Evolutionary conservation across 2,113 vertebrate genomes (phyloP).

Genomic region (Balaenoptera acutorostrata): DNA sequence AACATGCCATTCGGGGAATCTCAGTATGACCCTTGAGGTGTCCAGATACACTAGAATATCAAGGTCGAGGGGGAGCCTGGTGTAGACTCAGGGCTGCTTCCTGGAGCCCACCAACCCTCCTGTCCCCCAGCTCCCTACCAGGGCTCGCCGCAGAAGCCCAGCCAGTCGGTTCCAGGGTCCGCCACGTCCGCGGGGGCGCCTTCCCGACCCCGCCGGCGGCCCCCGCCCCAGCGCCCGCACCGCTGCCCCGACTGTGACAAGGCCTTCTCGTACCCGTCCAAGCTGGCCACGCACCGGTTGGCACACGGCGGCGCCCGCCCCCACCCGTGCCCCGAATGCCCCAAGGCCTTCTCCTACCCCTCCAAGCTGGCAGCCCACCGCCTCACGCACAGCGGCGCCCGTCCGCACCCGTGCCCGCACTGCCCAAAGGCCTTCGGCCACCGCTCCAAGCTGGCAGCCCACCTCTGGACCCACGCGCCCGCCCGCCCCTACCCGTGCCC

Average conservation of each 20-base stretch:
- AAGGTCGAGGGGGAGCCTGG: not conserved
- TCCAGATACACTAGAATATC: not conserved
- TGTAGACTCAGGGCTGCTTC: not conserved
- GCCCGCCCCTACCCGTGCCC: constrained; percentile 70
- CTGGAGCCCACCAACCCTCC: constrained; percentile 18
- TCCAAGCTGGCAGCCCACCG: constrained; percentile 76
- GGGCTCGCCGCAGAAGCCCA: constrained; percentile 12
- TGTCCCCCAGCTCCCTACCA: constrained; percentile 35
- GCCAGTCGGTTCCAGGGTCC: constrained; percentile 22
- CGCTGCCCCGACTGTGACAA: constrained; percentile 76
- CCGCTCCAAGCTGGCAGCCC: constrained; percentile 74
- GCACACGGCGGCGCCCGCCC: constrained; percentile 72
- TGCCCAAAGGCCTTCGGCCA: constrained; percentile 78
- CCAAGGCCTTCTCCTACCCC: constrained; percentile 63
- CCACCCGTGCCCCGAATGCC: constrained; percentile 73
- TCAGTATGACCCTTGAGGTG: not conserved
- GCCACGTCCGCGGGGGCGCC: not conserved
- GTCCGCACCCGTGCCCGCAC: constrained; percentile 69
- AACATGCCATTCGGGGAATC: not conserved
- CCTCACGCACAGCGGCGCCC: constrained; percentile 77
- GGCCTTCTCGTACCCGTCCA: constrained; percentile 76
- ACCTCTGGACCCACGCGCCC: constrained; percentile 73
- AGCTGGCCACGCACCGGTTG: constrained; percentile 74
- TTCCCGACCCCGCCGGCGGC: constrained; percentile 18
- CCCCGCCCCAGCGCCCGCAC: constrained; percentile 61